A percentile compares a stretch with the other conserved stretches of the same genome.
phyloP scores from a whole-genome alignment of 2,888 invertebrate genomes.

The Andrena chrysosceles region DNA sequence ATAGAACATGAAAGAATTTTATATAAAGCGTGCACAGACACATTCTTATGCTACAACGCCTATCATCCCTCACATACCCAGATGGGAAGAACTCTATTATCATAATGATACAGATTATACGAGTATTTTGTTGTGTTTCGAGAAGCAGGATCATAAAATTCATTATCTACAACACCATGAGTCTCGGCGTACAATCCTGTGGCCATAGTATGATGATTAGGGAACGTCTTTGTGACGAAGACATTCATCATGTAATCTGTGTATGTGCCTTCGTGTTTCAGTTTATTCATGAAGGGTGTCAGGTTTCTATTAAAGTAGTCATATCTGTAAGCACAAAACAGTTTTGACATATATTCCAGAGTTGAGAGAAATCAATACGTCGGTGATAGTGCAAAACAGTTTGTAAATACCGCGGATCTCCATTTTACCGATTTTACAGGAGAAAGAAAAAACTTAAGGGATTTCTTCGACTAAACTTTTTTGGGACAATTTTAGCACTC shows the following conservation, averaged over 20 bases:
- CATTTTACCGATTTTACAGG: too few species aligned
- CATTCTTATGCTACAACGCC: not conserved
- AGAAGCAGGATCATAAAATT: constrained; percentile 86
- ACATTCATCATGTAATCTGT: constrained; percentile 87
- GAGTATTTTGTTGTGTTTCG: constrained; percentile 78
- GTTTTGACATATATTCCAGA: not conserved
- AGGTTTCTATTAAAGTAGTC: constrained; percentile 88
- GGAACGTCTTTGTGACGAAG: constrained; percentile 90
- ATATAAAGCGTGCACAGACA: not conserved
- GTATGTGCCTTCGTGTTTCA: constrained; percentile 87
- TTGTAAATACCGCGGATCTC: too few species aligned
- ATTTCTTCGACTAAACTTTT: too few species aligned
- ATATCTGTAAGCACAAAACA: constrained; percentile 83
- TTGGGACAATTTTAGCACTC: too few species aligned
- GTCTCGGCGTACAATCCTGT: constrained; percentile 89
- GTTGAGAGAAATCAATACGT: not conserved
- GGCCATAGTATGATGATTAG: constrained; percentile 91
- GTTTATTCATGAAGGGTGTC: constrained; percentile 87
- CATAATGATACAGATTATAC: constrained; percentile 86
- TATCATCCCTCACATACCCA: constrained; percentile 84
- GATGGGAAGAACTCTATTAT: constrained; percentile 86
- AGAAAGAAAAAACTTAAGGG: too few species aligned
- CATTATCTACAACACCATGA: constrained; percentile 90
- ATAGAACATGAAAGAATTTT: constrained; percentile 36
- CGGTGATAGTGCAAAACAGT: too few species aligned